Evolutionary conservation across 1,140 invertebrate genomes (phyloP), one percentile per base, ranked within the genome.

Genomic region (Rhyzopertha dominica): DNA sequence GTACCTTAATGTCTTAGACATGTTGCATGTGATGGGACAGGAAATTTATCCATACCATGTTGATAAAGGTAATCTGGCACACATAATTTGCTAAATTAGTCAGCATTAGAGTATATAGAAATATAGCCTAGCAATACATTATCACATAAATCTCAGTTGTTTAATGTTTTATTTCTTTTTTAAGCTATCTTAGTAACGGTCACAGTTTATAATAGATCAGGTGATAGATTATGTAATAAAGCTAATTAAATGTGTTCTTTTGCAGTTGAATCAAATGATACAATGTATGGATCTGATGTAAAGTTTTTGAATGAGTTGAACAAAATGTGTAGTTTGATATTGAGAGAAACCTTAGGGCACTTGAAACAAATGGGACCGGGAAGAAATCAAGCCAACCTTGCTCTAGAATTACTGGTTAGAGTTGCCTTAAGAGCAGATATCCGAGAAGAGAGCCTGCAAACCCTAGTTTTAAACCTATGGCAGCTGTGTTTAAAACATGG

Each of bases 251-350:
- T n/a, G n/a, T n/a, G n/a, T n/a, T n/a, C 45, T 46, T 60, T 76
- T 72, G 51, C 69, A 90, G 89, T 96, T 37, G 84, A 95, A 63
- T 92, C 92, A 1, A 97, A 97, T 67, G 92, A 97, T 66, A 76
- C 81, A 34, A 68, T 97, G n/a, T 96, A 96, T 67, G 92, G 91
- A 1, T 80, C 80, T 26, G 90, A 95, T 72, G 75, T 80, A 18
- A 87, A 92, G 67, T 96, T 91, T 67, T 70, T 94, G 8, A 66
- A 65, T 3, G 87, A 91, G 72, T 73, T 94, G 0, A 83, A 91
- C 54, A 81, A 79, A 56, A 81, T 94, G 53, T 84, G 82, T 40
- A 76, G 79, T 1, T 81, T 84, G 43, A 68, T 95, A 31, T 67
- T 94, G 7, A 81, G 86, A 51, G 82, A 90, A 67, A 74, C 94